phyloP scores from a whole-genome alignment of 1,140 invertebrate species.

The Polypedilum pembai region DNA sequence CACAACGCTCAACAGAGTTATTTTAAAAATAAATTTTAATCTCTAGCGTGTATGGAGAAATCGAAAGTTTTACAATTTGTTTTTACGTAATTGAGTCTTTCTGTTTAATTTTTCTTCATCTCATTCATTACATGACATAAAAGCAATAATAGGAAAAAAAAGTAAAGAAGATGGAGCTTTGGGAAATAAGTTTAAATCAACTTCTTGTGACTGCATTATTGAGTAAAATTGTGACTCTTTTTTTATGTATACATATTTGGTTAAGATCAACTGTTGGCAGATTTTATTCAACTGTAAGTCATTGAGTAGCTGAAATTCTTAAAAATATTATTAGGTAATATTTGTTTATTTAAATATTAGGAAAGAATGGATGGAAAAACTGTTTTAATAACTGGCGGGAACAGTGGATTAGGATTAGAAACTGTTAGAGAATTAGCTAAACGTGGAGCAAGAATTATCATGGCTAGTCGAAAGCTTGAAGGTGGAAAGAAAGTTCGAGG shows the following conservation, averaged over 20 bases:
- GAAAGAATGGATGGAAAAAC: constrained; percentile 52
- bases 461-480: constrained; percentile 69
- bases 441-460: constrained; percentile 55
- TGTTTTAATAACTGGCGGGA: constrained; percentile 69
- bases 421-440: constrained; percentile 54
- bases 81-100: background rate
- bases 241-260: background rate
- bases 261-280: background rate
- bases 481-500: constrained; percentile 49
- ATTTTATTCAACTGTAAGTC: background rate
- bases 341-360: background rate
- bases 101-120: background rate
- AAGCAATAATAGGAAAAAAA: background rate
- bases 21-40: background rate
- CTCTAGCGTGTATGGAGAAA: background rate
- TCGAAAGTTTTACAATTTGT: background rate
- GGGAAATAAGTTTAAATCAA: background rate
- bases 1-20: background rate
- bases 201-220: background rate
- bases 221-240: background rate
- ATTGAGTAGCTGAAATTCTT: background rate
- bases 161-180: background rate
- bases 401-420: constrained; percentile 72
- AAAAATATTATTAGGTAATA: background rate
- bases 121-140: background rate